Evolutionary conservation across 92 coral and sea anemone species (phyloP).

Genomic region (Phenganax marumi): DNA sequence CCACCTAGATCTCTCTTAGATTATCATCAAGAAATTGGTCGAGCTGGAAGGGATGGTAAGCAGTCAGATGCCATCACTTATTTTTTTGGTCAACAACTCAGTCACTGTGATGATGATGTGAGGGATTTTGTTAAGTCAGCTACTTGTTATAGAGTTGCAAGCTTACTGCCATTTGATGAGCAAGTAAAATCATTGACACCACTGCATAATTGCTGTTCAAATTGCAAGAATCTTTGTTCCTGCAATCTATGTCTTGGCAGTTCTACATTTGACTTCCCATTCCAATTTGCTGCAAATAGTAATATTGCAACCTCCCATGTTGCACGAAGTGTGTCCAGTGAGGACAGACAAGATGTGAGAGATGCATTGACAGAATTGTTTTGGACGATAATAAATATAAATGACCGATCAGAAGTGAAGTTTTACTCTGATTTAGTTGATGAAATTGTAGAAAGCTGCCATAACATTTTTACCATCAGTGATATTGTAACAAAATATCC

Average conservation of each 20-base stretch:
- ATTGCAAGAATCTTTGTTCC: neutral
- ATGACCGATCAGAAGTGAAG: neutral
- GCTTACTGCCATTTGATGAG: neutral
- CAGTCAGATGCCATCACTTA: neutral
- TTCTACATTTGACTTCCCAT: neutral
- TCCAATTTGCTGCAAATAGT: neutral
- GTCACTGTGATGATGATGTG: slow-evolving; percentile 18
- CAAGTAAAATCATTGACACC: neutral
- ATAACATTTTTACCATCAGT: slow-evolving; percentile 11
- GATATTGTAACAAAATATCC: slow-evolving; percentile 23
- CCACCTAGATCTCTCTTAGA: slow-evolving; percentile 14
- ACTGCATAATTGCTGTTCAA: slow-evolving; percentile 18
- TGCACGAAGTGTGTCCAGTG: neutral
- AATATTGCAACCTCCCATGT: neutral
- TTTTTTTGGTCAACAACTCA: slow-evolving; percentile 32
- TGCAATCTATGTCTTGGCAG: neutral
- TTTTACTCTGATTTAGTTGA: slow-evolving; percentile 6
- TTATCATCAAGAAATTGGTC: slow-evolving; percentile 23
- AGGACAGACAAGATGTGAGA: neutral
- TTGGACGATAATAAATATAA: neutral
- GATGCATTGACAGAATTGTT: neutral
- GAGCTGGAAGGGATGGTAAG: slow-evolving; percentile 39
- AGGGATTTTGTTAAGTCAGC: slow-evolving; percentile 4
- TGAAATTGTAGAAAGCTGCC: slow-evolving; percentile 17
- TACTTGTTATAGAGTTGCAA: slow-evolving; percentile 7